Percentiles rank a stretch among this genome's conserved stretches.
Conservation (phyloP, 1,140 invertebrate species). For the Araneus ventricosus region DNA sequence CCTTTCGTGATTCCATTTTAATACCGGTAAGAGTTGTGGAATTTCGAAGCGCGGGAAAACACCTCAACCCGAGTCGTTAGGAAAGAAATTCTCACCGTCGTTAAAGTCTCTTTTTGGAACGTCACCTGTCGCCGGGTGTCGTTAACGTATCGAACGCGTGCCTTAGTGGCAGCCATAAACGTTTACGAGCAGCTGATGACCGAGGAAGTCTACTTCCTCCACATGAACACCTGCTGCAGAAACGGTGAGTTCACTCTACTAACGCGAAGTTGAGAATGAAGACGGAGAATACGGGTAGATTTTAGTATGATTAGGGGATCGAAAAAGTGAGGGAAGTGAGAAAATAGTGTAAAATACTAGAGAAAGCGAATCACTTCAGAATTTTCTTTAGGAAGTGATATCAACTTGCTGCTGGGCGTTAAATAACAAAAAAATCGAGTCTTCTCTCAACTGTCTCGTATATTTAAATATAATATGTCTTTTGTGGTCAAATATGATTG, state of each 20-base stretch:
- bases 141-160: slow-evolving; percentile 3
- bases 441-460: no score
- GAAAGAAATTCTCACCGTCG: slow-evolving; percentile 10
- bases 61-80: neutral
- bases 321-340: neutral
- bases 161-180: slow-evolving; percentile 9
- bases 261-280: neutral
- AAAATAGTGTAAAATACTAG: neutral
- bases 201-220: neutral
- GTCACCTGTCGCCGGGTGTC: slow-evolving; percentile 26
- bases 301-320: neutral
- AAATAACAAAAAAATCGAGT: no score
- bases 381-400: no score
- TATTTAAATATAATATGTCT: no score
- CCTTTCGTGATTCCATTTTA: slow-evolving; percentile 6
- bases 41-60: neutral
- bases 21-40: neutral
- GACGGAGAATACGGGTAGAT: neutral
- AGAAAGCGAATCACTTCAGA: no score
- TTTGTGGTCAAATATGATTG: no score
- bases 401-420: no score
- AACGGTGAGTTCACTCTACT: neutral
- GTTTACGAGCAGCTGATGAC: slow-evolving; percentile 9
- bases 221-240: neutral
- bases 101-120: slow-evolving; percentile 35